Evolutionary conservation across 2,888 invertebrate genomes (phyloP).

Genomic region (Pandemis heparana): DNA sequence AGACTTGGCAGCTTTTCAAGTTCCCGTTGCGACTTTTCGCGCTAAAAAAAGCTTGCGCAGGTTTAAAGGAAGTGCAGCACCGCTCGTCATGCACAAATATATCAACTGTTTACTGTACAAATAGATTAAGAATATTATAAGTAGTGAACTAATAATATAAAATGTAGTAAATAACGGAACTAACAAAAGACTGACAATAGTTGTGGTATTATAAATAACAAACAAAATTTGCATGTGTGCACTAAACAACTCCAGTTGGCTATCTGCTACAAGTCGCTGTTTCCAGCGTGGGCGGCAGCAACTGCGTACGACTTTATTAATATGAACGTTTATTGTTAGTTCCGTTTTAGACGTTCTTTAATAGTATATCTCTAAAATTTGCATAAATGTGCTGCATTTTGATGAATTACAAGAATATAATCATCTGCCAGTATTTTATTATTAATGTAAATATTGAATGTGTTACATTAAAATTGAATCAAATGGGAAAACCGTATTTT

Average conservation of each 20-base stretch:
- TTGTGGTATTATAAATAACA: not conserved
- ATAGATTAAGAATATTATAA: constrained; percentile 48
- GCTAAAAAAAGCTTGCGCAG: constrained; percentile 42
- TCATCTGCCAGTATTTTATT: constrained; percentile 83
- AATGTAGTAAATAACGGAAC: constrained; percentile 26
- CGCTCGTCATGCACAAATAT: constrained; percentile 29
- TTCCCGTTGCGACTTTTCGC: constrained; percentile 37
- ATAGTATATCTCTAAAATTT: constrained; percentile 37
- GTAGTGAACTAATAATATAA: constrained; percentile 28
- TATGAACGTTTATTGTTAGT: constrained; percentile 26
- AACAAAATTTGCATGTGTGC: not conserved
- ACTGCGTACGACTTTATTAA: not conserved
- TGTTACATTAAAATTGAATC: constrained; percentile 80
- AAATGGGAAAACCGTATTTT: constrained; percentile 62
- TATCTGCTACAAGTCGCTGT: not conserved
- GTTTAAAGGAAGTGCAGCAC: constrained; percentile 30
- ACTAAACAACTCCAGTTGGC: not conserved
- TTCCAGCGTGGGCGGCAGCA: not conserved
- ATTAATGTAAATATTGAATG: constrained; percentile 77
- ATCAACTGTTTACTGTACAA: constrained; percentile 51
- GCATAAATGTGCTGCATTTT: constrained; percentile 42
- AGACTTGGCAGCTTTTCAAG: constrained; percentile 40
- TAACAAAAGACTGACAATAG: constrained; percentile 17
- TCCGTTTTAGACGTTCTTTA: constrained; percentile 27
- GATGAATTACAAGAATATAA: constrained; percentile 57